Evolutionary conservation across 2,797 vertebrate genomes (phyloP).

Genomic region (Delichon dasypus): DNA sequence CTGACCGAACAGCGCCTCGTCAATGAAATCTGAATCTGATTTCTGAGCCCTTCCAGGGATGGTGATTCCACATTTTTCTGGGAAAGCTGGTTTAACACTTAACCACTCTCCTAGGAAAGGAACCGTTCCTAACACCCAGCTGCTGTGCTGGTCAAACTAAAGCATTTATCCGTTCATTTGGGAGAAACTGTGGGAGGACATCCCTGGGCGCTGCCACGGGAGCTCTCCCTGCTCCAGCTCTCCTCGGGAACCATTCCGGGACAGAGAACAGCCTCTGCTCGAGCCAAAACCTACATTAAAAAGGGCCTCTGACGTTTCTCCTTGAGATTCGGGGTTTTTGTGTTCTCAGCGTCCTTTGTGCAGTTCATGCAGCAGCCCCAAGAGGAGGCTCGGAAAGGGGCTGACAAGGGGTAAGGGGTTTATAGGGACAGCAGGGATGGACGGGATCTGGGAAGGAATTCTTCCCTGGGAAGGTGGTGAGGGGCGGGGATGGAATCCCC

Average conservation of each 20-base stretch:
- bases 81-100: not conserved
- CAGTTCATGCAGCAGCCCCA: not conserved
- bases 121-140: not conserved
- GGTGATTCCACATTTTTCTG: not conserved
- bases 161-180: not conserved
- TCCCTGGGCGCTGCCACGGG: not conserved
- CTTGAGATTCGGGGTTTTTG: not conserved
- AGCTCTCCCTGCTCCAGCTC: not conserved
- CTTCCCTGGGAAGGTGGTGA: not conserved
- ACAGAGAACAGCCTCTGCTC: not conserved
- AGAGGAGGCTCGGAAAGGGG: not conserved
- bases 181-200: not conserved
- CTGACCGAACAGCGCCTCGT: rapidly evolving
- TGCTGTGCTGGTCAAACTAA: not conserved
- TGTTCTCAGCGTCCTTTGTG: not conserved
- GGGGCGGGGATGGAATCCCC: not conserved
- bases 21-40: not conserved
- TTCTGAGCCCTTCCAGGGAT: not conserved
- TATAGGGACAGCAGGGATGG: not conserved
- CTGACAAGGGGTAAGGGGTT: not conserved
- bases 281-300: not conserved
- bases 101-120: not conserved
- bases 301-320: not conserved
- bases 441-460: not conserved
- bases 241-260: not conserved